Base-by-base conservation (phyloP, 2,113 vertebrate species). In the Rostratula benghalensis region DNA sequence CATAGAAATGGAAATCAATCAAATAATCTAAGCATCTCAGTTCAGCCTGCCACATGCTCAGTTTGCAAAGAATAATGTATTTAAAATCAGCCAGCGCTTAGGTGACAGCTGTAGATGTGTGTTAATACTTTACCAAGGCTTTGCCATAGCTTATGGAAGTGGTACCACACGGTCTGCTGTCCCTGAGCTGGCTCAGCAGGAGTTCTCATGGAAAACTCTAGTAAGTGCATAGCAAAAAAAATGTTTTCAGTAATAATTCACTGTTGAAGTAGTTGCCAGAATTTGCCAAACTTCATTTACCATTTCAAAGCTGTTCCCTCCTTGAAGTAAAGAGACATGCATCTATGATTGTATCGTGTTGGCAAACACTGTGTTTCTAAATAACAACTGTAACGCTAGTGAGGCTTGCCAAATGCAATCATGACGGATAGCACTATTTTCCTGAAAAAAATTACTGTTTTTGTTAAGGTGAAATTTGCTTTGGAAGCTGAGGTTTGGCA, bases 351-450 rank as follows among this genome's bases (percentile, higher is more conserved):
- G 3, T 82, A 61, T 57, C 7, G 1, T 87, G 83, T 93, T 91
- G 82, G 79, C 85, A 83, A 94, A 96, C 76, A 90, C 53, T 64
- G 30, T 45, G 25, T 68, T 94, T 87, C 69, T 81, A 83, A 95
- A 83, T 45, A 87, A 87, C 82, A 96, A 83, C 83, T 94, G 71
- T 71, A 89, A 92, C 83, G 28, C 83, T 75, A 64, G 54, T 19
- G 48, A 81, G 25, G 39, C 68, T 94, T 97, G 86, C 86, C 93
- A 92, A 92, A 65, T 81, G 51, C 27, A 93, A 56, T 89, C 33
- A 50, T 60, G 75, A 91, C 10, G 91, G 86, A 87, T 69, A 96
- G 67, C 20, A 56, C 51, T 81, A 13, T 83, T 74, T 95, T 89
- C 27, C 61, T 64, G 33, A 28, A 68, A 54, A 75, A 87, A 69